phyloP scores from a whole-genome alignment of 2,797 vertebrate species.

The Melanotaenia trifasciata region DNA sequence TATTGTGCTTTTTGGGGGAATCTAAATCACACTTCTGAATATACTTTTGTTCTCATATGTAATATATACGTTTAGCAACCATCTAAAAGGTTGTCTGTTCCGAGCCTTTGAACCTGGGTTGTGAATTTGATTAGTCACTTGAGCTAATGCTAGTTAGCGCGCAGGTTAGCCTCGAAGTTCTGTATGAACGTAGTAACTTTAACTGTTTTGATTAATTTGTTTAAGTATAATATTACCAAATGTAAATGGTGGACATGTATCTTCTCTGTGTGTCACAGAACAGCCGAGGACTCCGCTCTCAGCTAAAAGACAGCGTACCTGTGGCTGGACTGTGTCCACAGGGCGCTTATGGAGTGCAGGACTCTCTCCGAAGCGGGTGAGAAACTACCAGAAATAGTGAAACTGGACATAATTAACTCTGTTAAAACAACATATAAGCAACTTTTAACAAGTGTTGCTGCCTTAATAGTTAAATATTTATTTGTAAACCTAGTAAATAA shows the following conservation, averaged over 20 bases:
- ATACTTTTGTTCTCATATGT: rapidly evolving
- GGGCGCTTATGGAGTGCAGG: slow-evolving; percentile 88
- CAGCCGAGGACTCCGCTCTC: slow-evolving; percentile 87
- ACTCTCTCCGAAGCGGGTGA: slow-evolving; percentile 91
- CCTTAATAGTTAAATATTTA: neutral
- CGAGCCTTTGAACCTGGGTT: neutral
- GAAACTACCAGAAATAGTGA: neutral
- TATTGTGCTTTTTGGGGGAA: neutral
- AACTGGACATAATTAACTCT: no score
- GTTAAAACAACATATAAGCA: no score
- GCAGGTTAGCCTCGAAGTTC: neutral
- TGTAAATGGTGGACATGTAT: neutral
- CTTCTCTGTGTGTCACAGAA: slow-evolving; percentile 78
- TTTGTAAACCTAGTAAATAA: neutral
- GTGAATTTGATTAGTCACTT: slow-evolving; percentile 79
- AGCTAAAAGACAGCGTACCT: slow-evolving; percentile 91
- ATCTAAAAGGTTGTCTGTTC: rapidly evolving
- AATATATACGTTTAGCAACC: rapidly evolving
- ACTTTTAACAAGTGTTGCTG: neutral
- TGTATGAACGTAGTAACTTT: no score
- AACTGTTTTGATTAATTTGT: rapidly evolving
- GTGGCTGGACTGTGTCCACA: slow-evolving; percentile 87
- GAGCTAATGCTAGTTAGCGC: slow-evolving; percentile 62
- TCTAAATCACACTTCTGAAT: rapidly evolving
- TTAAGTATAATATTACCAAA: rapidly evolving